These are phyloP conservation scores for Alcedo quadribrachys DNA, from an alignment of 2,797 vertebrate species.

Conservation along the genomic window DNA sequence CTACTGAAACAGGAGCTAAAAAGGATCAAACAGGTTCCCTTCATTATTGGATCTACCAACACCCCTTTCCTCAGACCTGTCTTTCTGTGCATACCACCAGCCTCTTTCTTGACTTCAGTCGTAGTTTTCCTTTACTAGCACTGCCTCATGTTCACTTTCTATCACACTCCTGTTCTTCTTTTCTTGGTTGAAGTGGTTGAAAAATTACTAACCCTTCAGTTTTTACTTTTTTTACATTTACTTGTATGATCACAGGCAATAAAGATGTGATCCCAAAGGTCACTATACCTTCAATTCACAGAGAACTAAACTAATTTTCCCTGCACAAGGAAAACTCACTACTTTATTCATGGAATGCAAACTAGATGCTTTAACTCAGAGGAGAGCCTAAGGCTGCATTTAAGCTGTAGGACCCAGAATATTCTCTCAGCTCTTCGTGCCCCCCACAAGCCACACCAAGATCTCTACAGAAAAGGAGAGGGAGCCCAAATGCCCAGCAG, in stretches of 20 bases:
- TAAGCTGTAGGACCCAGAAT: not conserved
- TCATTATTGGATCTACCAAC: not conserved
- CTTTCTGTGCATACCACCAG: not conserved
- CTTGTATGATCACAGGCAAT: not conserved
- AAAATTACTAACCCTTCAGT: not conserved
- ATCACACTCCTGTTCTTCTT: not conserved
- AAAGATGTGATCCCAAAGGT: not conserved
- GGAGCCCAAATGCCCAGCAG: not conserved
- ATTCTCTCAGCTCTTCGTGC: not conserved
- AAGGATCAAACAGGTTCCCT: slow-evolving; percentile 22
- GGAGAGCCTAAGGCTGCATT: not conserved
- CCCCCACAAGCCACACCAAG: not conserved
- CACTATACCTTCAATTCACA: not conserved
- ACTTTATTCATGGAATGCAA: not conserved
- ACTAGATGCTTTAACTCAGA: not conserved
- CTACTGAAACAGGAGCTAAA: slow-evolving; percentile 47
- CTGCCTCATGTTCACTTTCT: not conserved
- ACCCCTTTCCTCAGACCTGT: not conserved
- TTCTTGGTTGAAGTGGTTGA: not conserved
- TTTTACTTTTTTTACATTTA: no score
- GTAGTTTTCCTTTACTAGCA: not conserved
- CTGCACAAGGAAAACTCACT: not conserved
- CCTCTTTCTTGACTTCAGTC: not conserved
- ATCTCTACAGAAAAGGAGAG: not conserved
- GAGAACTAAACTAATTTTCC: not conserved